phyloP scores from a whole-genome alignment of 2,113 vertebrate genomes.

The Stigmatopora argus region DNA sequence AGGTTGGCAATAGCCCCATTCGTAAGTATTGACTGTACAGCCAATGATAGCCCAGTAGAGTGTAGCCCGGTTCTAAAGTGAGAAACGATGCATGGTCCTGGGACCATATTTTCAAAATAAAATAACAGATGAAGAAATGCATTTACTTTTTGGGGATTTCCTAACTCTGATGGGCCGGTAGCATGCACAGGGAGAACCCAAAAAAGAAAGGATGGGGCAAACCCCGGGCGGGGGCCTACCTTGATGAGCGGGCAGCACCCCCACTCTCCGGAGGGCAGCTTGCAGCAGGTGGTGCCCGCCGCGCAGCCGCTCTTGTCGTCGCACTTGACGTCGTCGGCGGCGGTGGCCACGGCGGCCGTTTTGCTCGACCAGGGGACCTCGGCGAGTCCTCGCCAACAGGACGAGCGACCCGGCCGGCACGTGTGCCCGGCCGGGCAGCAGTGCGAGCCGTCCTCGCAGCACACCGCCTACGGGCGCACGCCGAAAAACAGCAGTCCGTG shows the following conservation, averaged over 20 bases:
- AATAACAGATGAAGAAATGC: too few species aligned
- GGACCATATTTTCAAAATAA: too few species aligned
- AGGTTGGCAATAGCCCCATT: too few species aligned
- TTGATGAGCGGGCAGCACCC: slow-evolving; percentile 74
- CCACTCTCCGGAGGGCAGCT: slow-evolving; percentile 61
- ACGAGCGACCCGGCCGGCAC: slow-evolving; percentile 50
- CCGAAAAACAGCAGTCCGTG: too few species aligned
- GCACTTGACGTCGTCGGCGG: slow-evolving; percentile 56
- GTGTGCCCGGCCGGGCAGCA: slow-evolving; percentile 69
- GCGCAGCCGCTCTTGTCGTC: slow-evolving; percentile 67
- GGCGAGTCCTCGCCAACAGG: slow-evolving; percentile 47
- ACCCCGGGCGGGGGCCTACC: slow-evolving; percentile 33
- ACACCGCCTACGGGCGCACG: slow-evolving; percentile 55
- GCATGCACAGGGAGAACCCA: too few species aligned
- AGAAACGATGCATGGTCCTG: too few species aligned
- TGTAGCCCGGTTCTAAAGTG: too few species aligned
- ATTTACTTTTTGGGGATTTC: too few species aligned
- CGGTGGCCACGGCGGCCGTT: slow-evolving; percentile 21
- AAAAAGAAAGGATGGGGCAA: background rate
- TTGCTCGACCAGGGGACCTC: slow-evolving; percentile 64
- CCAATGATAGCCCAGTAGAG: too few species aligned
- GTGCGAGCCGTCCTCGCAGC: slow-evolving; percentile 64
- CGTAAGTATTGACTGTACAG: too few species aligned
- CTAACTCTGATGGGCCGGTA: too few species aligned
- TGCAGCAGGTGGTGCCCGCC: slow-evolving; percentile 69